Evolutionary conservation across 2,888 invertebrate genomes (phyloP).

Genomic region (Xiphydria camelus): DNA sequence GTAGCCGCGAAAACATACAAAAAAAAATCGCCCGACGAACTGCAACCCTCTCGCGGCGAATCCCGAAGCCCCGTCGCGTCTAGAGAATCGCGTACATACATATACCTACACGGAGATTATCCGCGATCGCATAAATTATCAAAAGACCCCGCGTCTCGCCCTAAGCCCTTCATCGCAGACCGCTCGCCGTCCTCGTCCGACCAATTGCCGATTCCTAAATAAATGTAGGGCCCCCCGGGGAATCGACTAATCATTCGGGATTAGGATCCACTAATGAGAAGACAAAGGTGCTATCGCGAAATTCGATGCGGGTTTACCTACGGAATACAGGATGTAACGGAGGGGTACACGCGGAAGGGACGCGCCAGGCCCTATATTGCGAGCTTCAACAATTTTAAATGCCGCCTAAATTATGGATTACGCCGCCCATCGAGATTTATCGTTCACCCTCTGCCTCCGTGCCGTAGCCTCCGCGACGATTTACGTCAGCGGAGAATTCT

Average conservation of each 20-base stretch:
- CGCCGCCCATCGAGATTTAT: constrained; percentile 8
- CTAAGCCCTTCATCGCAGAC: constrained; percentile 12
- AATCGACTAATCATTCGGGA: constrained; percentile 17
- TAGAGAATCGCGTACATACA: too few species aligned
- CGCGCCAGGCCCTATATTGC: too few species aligned
- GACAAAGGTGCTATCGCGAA: constrained; percentile 15
- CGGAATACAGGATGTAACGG: constrained; percentile 1
- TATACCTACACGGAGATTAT: constrained; percentile 4
- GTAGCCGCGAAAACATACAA: too few species aligned
- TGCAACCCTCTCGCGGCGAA: not conserved
- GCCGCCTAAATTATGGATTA: constrained; percentile 4
- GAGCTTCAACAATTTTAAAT: not conserved
- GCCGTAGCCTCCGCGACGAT: too few species aligned
- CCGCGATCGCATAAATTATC: constrained; percentile 15
- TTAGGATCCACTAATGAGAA: constrained; percentile 18
- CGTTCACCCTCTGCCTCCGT: too few species aligned
- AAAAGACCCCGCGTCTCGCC: constrained; percentile 14
- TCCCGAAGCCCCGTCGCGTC: too few species aligned
- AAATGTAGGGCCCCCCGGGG: constrained; percentile 16
- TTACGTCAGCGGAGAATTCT: too few species aligned
- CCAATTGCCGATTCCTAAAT: constrained; percentile 16
- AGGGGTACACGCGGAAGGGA: too few species aligned
- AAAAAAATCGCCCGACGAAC: not conserved
- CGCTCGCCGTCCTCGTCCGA: constrained; percentile 10
- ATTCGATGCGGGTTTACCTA: constrained; percentile 17